Evolutionary conservation across 2,113 vertebrate species (phyloP).

Genomic region (Melospiza melodia): DNA sequence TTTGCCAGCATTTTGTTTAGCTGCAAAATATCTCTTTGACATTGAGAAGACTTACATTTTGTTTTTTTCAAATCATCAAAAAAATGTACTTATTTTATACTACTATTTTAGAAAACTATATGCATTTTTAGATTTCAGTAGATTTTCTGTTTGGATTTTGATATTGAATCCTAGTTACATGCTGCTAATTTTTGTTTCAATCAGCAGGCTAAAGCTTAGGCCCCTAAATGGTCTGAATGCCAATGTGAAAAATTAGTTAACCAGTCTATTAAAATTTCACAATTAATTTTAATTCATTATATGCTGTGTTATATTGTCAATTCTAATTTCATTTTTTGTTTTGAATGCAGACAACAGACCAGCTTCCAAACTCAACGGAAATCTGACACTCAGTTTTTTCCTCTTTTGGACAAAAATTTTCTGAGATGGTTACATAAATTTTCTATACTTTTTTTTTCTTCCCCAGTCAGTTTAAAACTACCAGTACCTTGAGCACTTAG

Average conservation of each 20-base stretch:
- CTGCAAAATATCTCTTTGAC: background rate
- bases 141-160: background rate
- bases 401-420: background rate
- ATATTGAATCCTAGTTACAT: background rate
- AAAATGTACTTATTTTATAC: background rate
- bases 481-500: background rate
- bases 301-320: background rate
- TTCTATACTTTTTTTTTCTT: background rate
- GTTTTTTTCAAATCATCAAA: background rate
- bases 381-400: background rate
- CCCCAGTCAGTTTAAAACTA: background rate
- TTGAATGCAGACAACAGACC: background rate
- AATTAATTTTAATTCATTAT: background rate
- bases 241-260: background rate
- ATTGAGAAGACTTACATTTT: background rate
- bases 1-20: background rate
- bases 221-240: background rate
- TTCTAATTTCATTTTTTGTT: background rate
- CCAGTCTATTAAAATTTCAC: background rate
- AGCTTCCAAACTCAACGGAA: background rate
- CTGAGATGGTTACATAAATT: background rate
- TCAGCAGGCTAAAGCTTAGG: background rate
- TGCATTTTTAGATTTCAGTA: background rate
- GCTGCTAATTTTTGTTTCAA: background rate
- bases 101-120: background rate